phyloP scores from a whole-genome alignment of 2,797 vertebrate genomes.

The Falco rusticolus region DNA sequence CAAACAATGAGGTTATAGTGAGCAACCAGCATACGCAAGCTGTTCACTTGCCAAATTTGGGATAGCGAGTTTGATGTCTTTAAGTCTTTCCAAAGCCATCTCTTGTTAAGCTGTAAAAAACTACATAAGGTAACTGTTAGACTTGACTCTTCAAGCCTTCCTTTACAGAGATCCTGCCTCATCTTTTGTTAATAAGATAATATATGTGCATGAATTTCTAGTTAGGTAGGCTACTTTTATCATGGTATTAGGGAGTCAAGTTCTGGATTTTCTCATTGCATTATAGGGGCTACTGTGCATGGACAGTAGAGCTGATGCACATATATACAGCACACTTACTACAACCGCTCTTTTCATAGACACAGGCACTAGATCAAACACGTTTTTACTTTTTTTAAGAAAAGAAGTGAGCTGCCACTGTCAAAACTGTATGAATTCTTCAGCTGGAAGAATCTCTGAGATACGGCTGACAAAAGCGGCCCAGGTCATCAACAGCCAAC shows the following conservation, averaged over 20 bases:
- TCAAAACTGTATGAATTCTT: neutral
- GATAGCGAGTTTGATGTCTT: neutral
- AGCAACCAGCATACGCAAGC: neutral
- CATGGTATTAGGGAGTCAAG: neutral
- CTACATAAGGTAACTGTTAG: neutral
- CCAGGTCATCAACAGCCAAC: neutral
- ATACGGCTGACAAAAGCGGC: rapidly evolving
- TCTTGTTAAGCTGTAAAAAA: neutral
- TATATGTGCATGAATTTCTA: neutral
- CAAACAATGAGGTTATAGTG: neutral
- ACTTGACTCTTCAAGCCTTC: neutral
- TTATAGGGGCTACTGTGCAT: neutral
- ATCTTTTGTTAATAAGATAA: neutral
- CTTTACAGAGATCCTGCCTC: neutral
- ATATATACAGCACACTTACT: neutral
- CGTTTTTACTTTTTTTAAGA: neutral
- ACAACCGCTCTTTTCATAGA: neutral
- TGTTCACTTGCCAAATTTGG: neutral
- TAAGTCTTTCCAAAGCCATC: neutral
- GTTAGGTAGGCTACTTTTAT: neutral
- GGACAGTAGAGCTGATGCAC: neutral
- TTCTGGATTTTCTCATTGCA: neutral
- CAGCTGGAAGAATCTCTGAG: neutral
- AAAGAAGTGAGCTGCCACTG: neutral
- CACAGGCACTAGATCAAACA: neutral